Evolutionary conservation across 2,797 vertebrate genomes (phyloP), one percentile per base, ranked within the genome.

Genomic region (Nasua narica): DNA sequence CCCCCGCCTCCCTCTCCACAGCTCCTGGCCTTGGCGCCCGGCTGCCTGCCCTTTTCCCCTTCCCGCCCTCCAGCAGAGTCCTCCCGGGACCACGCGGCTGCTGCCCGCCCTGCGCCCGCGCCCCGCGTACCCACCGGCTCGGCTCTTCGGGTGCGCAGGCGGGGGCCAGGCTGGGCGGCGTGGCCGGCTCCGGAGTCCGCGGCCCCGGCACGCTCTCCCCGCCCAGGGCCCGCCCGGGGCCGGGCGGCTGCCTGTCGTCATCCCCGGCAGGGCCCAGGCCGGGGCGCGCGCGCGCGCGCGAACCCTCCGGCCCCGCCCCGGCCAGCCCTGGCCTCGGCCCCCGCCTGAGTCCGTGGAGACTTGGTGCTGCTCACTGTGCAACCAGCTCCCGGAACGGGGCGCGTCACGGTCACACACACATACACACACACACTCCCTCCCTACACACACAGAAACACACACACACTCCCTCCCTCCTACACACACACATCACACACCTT

Each of bases 171-270:
- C 40, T 60, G 67, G 93, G 95, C 83, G 87, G 96, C 85, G 93
- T 95, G 86, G 96, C 87, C 60, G 67, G 79, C 77, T 96, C 54
- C 32, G 54, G 87, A 95, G 94, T 98, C 95, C 48, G 84, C 87
- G 78, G 94, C 35, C 84, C 81, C 1, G 72, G 90, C 92, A 88
- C 91, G 77, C 78, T 96, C 91, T 97, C 95, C 78, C 96, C 96
- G 97, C 97, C 98, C 97, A 97, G 92, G 96, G 93, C 96, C 97
- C 95, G 90, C 95, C 83, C 54, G 96, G 95, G 96, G 97, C 96
- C 69, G 96, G 94, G 85, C 96, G 46, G 96, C 95, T 18, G 96
- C 96, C 84, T 98, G 96, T 97, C 98, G 98, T 98, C 98, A 98
- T 98, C 94, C 91, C 96, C 29, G 88, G 94, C 96, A 74, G 91